Conservation (phyloP, 2,113 vertebrate genomes). For the Strigops habroptila region DNA sequence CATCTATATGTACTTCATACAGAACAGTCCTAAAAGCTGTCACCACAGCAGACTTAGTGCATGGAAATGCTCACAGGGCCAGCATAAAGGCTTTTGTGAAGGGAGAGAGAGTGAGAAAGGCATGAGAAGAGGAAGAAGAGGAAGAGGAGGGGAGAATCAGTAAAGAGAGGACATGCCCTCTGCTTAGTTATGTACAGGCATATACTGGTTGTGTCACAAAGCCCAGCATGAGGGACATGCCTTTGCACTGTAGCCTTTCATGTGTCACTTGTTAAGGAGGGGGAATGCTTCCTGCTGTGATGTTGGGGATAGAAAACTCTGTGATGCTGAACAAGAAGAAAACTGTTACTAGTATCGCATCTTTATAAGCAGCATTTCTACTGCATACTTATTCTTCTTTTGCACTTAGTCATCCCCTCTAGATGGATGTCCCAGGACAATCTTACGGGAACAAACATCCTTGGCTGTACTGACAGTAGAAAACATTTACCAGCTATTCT, state of each 20-base stretch:
- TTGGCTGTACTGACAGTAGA: not conserved
- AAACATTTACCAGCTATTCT: not conserved
- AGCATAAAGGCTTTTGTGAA: not conserved
- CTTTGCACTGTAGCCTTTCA: not conserved
- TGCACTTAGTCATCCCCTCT: not conserved
- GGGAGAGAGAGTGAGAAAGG: not conserved
- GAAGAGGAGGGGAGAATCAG: not conserved
- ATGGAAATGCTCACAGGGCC: not conserved
- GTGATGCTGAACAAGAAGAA: not conserved
- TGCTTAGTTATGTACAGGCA: not conserved
- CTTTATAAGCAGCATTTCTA: not conserved
- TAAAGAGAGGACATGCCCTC: not conserved
- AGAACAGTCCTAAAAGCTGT: not conserved
- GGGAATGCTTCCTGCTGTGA: not conserved
- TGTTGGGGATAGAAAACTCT: not conserved
- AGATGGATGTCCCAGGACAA: not conserved
- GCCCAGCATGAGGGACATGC: not conserved
- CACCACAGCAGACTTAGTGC: not conserved
- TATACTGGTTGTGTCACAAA: not conserved
- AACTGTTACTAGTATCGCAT: not conserved
- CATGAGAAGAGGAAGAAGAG: not conserved
- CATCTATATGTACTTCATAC: not conserved
- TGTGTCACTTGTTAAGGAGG: not conserved
- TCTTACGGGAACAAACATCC: not conserved
- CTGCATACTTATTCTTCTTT: not conserved